Conservation (phyloP, 2,888 invertebrate species). For the Lymantria monacha region DNA sequence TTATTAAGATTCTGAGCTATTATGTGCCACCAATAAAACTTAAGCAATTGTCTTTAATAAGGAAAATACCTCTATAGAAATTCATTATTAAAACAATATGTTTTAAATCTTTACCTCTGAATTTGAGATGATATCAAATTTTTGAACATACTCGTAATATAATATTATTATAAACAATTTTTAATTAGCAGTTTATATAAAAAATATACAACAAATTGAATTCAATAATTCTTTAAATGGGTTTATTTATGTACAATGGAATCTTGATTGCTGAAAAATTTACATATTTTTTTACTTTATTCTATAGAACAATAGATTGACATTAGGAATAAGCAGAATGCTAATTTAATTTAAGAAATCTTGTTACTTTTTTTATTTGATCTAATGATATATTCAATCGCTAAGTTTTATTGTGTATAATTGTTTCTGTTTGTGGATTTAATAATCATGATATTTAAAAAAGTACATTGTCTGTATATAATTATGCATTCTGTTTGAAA, state of each 20-base stretch:
- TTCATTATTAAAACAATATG: too few relatives aligned
- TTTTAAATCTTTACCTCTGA: too few relatives aligned
- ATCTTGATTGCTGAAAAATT: constrained; percentile 1
- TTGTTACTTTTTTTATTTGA: neutral
- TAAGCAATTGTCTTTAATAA: too few relatives aligned
- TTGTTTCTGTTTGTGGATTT: neutral
- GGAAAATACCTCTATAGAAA: too few relatives aligned
- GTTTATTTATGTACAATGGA: neutral
- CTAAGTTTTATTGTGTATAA: too few relatives aligned
- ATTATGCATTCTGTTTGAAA: too few relatives aligned
- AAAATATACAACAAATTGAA: neutral
- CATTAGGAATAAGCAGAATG: constrained; percentile 2
- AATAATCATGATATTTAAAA: too few relatives aligned
- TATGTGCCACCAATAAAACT: too few relatives aligned
- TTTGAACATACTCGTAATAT: neutral
- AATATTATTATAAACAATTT: neutral
- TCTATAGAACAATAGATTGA: constrained; percentile 5
- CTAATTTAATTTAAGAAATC: neutral
- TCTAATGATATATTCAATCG: neutral
- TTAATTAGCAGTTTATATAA: neutral
- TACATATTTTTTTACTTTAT: constrained; percentile 1
- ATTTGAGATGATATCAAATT: too few relatives aligned
- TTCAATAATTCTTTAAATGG: neutral
- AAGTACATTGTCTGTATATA: too few relatives aligned
- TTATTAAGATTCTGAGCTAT: too few relatives aligned